Base-by-base conservation (phyloP, 2,888 invertebrate genomes). In the Monochamus alternatus region DNA sequence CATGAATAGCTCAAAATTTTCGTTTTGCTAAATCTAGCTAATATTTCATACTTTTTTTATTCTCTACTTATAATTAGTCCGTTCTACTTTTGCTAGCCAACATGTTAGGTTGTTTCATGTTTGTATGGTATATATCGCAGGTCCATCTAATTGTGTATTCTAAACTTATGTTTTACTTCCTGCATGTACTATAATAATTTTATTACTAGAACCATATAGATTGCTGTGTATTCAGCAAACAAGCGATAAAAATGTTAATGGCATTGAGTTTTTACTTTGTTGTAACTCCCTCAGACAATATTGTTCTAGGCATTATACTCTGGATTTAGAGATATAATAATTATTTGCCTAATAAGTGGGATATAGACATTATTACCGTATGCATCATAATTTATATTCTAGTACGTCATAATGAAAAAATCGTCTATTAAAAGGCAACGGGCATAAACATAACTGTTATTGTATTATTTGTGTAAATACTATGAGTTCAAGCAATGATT, bases 141-240 rank as follows among this genome's bases (percentile, higher is more conserved):
- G 12, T 14, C 1, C n/a, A 58, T 58, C 30, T 58, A n/a, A 58
- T 58, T 58, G 22, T 58, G 58, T 58, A 58, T 58, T 58, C 58
- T n/a, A 30, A 12, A 5, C 58, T 14, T 58, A 58, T 58, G 58
- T 58, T 58, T 58, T 58, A n/a, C 58, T 58, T 58, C 58, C 58
- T 58, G 58, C n/a, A 4, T 12, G 58, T 30, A 58, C n/a, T 5
- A 30, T 30, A 58, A 58, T 47, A 47, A 8, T 38, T 47, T 47
- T 47, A 47, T 47, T 47, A 12, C 47, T 47, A 12, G 12, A 47
- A 47, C 47, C 47, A 47, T 47, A 47, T 47, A 47, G 47, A 10
- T 10, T 47, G 12, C 3, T 47, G 47, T 47, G 47, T 47, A 47
- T 12, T 3, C 0, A 47, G 3, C 7, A 47, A 47, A 47, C 47